Evolutionary conservation across 2,797 vertebrate genomes (phyloP), one percentile per base, ranked within the genome.

Genomic region (Gallirallus australis): DNA sequence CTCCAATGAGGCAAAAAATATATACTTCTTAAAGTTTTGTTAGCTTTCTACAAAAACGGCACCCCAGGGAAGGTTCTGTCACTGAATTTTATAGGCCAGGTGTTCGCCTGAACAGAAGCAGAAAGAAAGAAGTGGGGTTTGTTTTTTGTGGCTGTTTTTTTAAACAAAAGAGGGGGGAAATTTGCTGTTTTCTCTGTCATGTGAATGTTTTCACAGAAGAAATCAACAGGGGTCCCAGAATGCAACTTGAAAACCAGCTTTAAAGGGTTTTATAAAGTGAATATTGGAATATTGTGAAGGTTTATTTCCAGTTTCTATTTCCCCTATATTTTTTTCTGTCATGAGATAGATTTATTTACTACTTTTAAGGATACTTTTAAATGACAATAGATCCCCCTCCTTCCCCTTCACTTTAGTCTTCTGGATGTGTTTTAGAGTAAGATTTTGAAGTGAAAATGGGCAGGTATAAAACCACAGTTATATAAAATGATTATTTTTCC

Each of bases 71-170:
- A 95, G 56, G 20, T 82, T 96, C 82, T 96, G 85, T 97, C 45
- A 54, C 76, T 90, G 90, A 94, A 83, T 97, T 93, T 97, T 96
- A 93, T 95, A 95, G 91, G 73, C 97, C 95, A 97, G 86, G 93
- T 97, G 90, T 96, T 97, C 23, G 33, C 63, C 35, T 92, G 80
- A 95, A 90, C 82, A 95, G 92, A 83, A 87, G 71, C 40, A 92
- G 54, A 95, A 94, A 94, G 88, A 83, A 78, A 90, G 53, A 85
- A 42, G 48, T 27, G 42, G 42, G 15, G 27, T 27, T 52, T 52
- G 13, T 15, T 52, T 52, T 52, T 27, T 52, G 24, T 45, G 42
- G 18, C 6, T 6, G 4, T 21, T 9, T 16, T 40, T 85, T 90
- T 65, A 17, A 81, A 65, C 11, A 72, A 45, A 47, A 54, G 39